phyloP scores from a whole-genome alignment of 2,888 invertebrate genomes.

The Cordilura impudica region DNA sequence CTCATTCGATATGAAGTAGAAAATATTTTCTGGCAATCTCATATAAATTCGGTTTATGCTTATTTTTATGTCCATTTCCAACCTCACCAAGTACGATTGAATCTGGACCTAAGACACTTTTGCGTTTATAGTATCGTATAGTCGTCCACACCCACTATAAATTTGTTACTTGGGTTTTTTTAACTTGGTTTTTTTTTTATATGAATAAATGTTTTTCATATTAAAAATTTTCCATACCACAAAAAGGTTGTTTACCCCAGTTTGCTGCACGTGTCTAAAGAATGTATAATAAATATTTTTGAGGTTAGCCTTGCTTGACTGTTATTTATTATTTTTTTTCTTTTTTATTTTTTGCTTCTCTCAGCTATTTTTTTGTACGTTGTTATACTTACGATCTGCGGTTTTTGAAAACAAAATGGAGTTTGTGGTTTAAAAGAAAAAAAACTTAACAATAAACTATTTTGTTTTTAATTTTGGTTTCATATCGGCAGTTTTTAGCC shows the following conservation, averaged over 20 bases:
- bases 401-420: slow-evolving; percentile 44
- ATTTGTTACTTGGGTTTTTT: too few species aligned
- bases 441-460: slow-evolving; percentile 15
- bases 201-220: background rate
- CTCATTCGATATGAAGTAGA: too few species aligned
- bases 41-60: too few species aligned
- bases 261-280: background rate
- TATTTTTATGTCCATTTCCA: too few species aligned
- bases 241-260: background rate
- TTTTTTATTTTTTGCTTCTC: background rate
- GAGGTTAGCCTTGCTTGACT: background rate
- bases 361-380: slow-evolving; percentile 2
- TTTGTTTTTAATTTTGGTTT: background rate
- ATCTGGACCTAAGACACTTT: too few species aligned
- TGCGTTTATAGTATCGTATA: too few species aligned
- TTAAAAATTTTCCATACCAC: background rate
- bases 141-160: too few species aligned
- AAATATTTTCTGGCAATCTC: too few species aligned
- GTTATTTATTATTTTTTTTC: background rate
- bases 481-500: background rate
- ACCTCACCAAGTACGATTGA: too few species aligned
- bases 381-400: slow-evolving; percentile 27
- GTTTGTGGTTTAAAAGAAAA: slow-evolving; percentile 43
- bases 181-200: too few species aligned
- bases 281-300: background rate